A percentile compares a stretch with the other conserved stretches of the same genome.
Evolutionary conservation across 1,140 invertebrate genomes (phyloP).

Genomic region (Drosophila mauritiana): DNA sequence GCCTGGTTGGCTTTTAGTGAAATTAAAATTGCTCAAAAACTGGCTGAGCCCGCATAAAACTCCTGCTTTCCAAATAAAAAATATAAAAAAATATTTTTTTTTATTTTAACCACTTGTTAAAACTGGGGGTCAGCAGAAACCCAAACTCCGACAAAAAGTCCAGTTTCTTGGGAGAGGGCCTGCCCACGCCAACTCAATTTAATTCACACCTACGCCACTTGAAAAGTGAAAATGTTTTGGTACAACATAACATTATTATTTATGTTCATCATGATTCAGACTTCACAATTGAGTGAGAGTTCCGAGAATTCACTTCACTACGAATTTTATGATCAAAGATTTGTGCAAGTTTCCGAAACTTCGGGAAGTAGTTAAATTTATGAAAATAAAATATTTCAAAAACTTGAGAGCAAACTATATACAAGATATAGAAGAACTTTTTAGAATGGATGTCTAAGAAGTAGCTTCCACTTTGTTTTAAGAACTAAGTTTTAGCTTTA

Average conservation of each 20-base stretch:
- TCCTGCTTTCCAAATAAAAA: slow-evolving; percentile 16
- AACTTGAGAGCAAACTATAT: too few species aligned
- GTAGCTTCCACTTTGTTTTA: too few species aligned
- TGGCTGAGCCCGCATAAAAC: slow-evolving; percentile 27
- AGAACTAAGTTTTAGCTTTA: neutral
- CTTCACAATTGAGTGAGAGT: slow-evolving; percentile 12
- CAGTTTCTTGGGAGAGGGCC: slow-evolving; percentile 16
- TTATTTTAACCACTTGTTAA: too few species aligned
- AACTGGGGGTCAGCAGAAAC: slow-evolving; percentile 38
- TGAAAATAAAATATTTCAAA: too few species aligned
- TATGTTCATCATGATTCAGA: slow-evolving; percentile 39
- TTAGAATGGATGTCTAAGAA: neutral
- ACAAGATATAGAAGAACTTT: too few species aligned
- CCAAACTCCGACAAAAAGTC: slow-evolving; percentile 17
- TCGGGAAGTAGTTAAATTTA: neutral
- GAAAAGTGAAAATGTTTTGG: slow-evolving; percentile 38
- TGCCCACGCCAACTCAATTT: slow-evolving; percentile 26
- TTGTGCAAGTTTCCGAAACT: neutral
- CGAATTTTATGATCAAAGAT: neutral
- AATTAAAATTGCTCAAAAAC: slow-evolving; percentile 44
- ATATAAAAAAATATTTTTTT: neutral
- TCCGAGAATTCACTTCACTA: slow-evolving; percentile 21
- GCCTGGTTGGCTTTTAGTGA: slow-evolving; percentile 61
- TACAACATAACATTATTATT: slow-evolving; percentile 13
- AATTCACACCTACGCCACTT: slow-evolving; percentile 47